Evolutionary conservation across 1,140 invertebrate genomes (phyloP).

Genomic region (Melitaea cinxia): DNA sequence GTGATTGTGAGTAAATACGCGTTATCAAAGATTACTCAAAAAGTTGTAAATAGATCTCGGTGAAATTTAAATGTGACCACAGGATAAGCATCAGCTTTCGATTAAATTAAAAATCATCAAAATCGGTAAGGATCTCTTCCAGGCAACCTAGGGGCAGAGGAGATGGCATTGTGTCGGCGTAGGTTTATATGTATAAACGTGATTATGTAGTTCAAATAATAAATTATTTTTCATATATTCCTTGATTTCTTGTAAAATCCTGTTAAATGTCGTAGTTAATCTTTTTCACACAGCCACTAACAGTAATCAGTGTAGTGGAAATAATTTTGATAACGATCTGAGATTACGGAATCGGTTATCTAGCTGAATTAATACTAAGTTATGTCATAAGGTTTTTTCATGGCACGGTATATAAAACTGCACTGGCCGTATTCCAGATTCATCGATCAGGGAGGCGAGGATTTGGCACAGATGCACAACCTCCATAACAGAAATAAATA

Average conservation of each 20-base stretch:
- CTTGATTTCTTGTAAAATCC: neutral
- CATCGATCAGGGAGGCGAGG: constrained; percentile 40
- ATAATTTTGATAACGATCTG: constrained; percentile 5
- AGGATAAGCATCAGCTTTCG: too few relatives aligned
- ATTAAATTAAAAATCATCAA: too few relatives aligned
- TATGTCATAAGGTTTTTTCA: constrained; percentile 38
- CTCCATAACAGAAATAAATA: neutral
- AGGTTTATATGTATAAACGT: too few relatives aligned
- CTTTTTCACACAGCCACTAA: neutral
- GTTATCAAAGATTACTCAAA: too few relatives aligned
- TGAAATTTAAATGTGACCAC: too few relatives aligned
- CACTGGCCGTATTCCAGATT: constrained; percentile 52
- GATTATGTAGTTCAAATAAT: too few relatives aligned
- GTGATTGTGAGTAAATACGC: too few relatives aligned
- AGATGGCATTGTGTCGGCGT: too few relatives aligned
- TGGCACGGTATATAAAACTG: constrained; percentile 44
- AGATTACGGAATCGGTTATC: neutral
- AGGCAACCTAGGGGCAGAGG: too few relatives aligned
- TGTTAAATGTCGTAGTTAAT: neutral
- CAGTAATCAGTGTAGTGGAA: neutral
- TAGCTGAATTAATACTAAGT: constrained; percentile 5
- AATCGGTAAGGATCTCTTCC: too few relatives aligned
- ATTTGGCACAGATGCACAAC: constrained; percentile 9
- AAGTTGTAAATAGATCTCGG: too few relatives aligned
- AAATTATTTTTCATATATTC: neutral